Percentiles rank a stretch among this genome's conserved stretches.
phyloP scores from a whole-genome alignment of 2,113 vertebrate genomes.

The Etia nguti region DNA sequence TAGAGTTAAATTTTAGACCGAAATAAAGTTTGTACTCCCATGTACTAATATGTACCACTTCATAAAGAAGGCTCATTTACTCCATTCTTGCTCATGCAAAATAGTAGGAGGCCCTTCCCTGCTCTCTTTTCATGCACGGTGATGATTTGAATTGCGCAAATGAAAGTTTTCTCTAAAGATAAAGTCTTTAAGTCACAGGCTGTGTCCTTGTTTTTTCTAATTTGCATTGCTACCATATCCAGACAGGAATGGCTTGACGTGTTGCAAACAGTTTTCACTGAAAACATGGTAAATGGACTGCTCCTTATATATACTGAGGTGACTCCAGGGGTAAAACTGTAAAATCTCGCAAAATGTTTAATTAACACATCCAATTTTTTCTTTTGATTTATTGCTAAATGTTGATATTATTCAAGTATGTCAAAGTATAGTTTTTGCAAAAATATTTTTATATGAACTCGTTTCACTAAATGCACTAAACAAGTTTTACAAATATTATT shows the following conservation, averaged over 20 bases:
- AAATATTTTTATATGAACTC: neutral
- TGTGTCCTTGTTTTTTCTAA: neutral
- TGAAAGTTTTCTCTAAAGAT: neutral
- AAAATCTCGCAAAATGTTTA: too few species aligned
- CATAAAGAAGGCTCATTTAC: too few species aligned
- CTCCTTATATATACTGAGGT: too few species aligned
- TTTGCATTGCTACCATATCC: too few species aligned
- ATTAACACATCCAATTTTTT: neutral
- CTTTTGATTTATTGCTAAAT: neutral
- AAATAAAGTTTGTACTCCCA: accelerated
- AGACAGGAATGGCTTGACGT: too few species aligned
- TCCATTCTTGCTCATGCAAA: too few species aligned
- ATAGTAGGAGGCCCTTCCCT: accelerated
- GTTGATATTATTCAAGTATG: neutral
- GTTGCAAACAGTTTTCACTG: too few species aligned
- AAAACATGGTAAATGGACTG: too few species aligned
- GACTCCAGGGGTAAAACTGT: too few species aligned
- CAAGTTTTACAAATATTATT: accelerated
- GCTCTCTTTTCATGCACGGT: neutral
- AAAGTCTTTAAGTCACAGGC: neutral
- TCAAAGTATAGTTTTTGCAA: neutral
- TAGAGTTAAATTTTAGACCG: neutral
- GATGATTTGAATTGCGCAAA: neutral
- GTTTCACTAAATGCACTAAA: neutral
- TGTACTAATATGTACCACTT: neutral